Evolutionary conservation across 1,140 invertebrate species (phyloP).

Genomic region (Ceratina japonica): DNA sequence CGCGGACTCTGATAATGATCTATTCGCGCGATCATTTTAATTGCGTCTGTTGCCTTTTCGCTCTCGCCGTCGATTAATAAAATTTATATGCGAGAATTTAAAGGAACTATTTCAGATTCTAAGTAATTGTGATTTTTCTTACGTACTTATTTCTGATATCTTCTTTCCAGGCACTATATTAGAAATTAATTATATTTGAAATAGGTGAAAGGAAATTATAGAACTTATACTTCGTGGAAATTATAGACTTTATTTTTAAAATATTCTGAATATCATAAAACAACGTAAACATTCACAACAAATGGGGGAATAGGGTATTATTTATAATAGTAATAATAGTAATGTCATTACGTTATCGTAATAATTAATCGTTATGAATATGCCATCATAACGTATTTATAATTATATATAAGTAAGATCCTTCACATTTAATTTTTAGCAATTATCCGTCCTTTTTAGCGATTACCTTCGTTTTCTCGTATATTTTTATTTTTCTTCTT

Average conservation of each 20-base stretch:
- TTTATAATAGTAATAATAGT: constrained; percentile 70
- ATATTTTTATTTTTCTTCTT: too few species aligned
- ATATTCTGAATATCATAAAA: constrained; percentile 73
- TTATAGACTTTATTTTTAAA: constrained; percentile 74
- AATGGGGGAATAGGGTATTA: constrained; percentile 68
- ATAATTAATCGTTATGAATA: constrained; percentile 68
- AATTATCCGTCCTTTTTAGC: constrained; percentile 16
- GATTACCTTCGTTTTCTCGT: constrained; percentile 52
- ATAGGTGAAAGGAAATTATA: constrained; percentile 72
- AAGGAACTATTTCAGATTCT: too few species aligned
- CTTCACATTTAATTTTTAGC: constrained; percentile 58
- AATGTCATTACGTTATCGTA: constrained; percentile 68
- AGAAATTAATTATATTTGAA: too few species aligned
- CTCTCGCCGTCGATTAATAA: too few species aligned
- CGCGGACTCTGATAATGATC: too few species aligned
- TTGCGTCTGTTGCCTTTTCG: too few species aligned
- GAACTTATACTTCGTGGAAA: constrained; percentile 73
- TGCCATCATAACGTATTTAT: constrained; percentile 65
- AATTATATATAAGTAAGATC: constrained; percentile 69
- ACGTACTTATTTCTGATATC: too few species aligned
- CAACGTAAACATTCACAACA: constrained; percentile 74
- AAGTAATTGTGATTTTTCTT: too few species aligned
- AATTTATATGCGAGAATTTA: too few species aligned
- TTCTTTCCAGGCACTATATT: too few species aligned
- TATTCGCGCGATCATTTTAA: too few species aligned